A percentile compares a stretch with the other conserved stretches of the same genome.
Conservation (phyloP, 2,888 invertebrate species). For the Drosophila tripunctata region DNA sequence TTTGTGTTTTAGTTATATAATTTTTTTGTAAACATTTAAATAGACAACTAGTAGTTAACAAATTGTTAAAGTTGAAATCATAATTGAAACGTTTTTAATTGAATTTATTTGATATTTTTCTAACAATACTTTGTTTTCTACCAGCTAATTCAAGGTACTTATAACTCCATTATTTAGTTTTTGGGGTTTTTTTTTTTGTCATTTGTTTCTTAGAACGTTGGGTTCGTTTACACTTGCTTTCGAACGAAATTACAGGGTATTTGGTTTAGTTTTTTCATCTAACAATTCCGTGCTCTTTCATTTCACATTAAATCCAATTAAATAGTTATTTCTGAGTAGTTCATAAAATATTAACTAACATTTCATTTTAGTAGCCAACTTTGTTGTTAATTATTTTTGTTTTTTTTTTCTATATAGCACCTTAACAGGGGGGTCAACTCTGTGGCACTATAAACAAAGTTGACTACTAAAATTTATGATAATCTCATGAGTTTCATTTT, state of each 20-base stretch:
- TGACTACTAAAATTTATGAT: slow-evolving; percentile 44
- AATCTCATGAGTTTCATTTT: slow-evolving; percentile 53
- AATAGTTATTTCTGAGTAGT: background rate
- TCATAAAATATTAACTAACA: background rate
- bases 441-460: slow-evolving; percentile 26
- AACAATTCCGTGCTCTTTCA: slow-evolving; percentile 58
- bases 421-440: slow-evolving; percentile 36
- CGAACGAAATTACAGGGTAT: slow-evolving; percentile 20
- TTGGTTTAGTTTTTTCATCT: slow-evolving; percentile 34
- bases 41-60: slow-evolving; percentile 61
- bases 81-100: slow-evolving; percentile 5
- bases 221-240: slow-evolving; percentile 52
- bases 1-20: slow-evolving; percentile 26
- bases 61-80: slow-evolving; percentile 24
- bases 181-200: slow-evolving; percentile 20
- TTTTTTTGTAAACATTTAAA: slow-evolving; percentile 30
- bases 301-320: slow-evolving; percentile 9
- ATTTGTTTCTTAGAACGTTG: slow-evolving; percentile 49
- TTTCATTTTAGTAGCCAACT: slow-evolving; percentile 23
- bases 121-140: slow-evolving; percentile 64
- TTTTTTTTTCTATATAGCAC: background rate
- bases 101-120: too few species aligned
- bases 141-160: slow-evolving; percentile 84
- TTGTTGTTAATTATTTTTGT: slow-evolving; percentile 17
- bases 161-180: slow-evolving; percentile 82